These are phyloP conservation scores for Scortum barcoo DNA, from an alignment of 2,113 vertebrate species.

Conservation along the genomic window DNA sequence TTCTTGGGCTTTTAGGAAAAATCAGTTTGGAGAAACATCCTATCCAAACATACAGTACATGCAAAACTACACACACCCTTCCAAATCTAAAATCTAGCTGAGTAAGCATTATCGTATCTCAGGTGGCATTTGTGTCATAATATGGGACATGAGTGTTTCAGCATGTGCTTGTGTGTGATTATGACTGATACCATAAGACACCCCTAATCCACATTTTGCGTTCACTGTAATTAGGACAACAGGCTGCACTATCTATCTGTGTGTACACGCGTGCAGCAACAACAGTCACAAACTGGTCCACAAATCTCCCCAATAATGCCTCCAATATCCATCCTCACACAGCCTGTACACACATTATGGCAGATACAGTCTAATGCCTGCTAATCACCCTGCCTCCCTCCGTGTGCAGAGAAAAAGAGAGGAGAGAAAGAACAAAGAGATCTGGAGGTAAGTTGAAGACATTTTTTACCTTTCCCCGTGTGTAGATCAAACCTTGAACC, in stretches of 20 bases:
- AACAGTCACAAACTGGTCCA: constrained; percentile 20
- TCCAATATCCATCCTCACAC: constrained; percentile 29
- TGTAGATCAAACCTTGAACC: constrained; percentile 76
- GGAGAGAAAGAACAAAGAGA: constrained; percentile 10
- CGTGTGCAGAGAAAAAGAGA: constrained; percentile 20
- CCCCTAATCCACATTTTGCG: constrained; percentile 53
- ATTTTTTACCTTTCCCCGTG: constrained; percentile 75
- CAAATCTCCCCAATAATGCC: constrained; percentile 39
- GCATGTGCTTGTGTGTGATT: constrained; percentile 32
- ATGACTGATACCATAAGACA: constrained; percentile 41
- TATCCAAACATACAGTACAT: background rate
- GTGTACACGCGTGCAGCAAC: background rate
- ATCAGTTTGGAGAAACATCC: background rate
- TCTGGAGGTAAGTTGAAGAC: background rate
- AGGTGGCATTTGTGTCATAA: background rate
- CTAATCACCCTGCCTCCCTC: constrained; percentile 23
- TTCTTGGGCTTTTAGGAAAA: background rate
- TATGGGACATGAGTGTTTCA: background rate
- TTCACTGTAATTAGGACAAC: constrained; percentile 42
- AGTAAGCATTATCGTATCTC: background rate
- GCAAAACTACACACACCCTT: background rate
- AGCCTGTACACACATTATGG: constrained; percentile 28
- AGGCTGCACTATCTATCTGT: background rate
- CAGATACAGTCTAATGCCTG: constrained; percentile 33
- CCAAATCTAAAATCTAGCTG: background rate